Evolutionary conservation across 2,797 vertebrate genomes (phyloP).

Genomic region (Chelon labrosus): DNA sequence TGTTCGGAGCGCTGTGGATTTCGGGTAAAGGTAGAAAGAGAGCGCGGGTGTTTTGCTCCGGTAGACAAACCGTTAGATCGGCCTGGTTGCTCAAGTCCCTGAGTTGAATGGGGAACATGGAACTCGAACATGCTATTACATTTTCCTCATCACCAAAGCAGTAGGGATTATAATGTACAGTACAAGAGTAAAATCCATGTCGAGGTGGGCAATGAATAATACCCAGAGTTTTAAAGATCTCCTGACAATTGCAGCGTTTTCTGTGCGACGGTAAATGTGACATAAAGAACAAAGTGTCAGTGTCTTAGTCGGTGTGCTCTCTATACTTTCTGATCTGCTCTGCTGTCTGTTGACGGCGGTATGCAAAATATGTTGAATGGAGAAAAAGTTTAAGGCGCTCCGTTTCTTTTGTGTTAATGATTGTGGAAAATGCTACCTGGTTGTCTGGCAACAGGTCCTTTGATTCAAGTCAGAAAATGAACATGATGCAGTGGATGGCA

Average conservation of each 20-base stretch:
- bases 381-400: background rate
- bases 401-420: background rate
- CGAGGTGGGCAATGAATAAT: conserved; percentile 4
- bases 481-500: background rate
- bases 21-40: conserved; percentile 55
- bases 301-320: background rate
- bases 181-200: conserved; percentile 36
- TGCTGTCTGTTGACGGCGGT: background rate
- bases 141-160: conserved; percentile 51
- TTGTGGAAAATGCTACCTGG: background rate
- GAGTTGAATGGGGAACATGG: conserved; percentile 63
- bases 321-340: background rate
- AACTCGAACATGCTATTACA: conserved; percentile 40
- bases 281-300: background rate
- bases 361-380: background rate
- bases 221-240: conserved; percentile 7
- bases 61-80: conserved; percentile 61
- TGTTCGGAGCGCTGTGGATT: conserved; percentile 66
- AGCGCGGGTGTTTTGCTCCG: conserved; percentile 53
- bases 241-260: background rate
- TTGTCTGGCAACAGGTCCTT: background rate
- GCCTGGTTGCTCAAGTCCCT: conserved; percentile 42
- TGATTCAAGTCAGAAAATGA: no score
- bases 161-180: conserved; percentile 37
- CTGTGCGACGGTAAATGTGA: conserved; percentile 5